Conservation (phyloP, 2,797 vertebrate species). For the Rhynchonycteris naso region DNA sequence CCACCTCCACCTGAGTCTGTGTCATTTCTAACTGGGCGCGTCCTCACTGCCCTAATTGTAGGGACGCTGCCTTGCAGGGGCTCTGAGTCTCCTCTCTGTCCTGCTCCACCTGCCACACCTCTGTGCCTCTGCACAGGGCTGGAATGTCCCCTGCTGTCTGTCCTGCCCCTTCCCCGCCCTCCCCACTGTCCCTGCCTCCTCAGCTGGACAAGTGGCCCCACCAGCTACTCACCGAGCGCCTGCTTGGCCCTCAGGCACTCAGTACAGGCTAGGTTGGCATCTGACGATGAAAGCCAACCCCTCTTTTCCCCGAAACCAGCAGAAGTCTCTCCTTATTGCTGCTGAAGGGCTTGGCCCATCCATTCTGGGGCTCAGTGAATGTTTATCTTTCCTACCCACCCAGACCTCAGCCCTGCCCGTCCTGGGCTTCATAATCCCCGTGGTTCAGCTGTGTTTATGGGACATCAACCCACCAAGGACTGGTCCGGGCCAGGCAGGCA, state of each 20-base stretch:
- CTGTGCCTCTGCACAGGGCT: accelerated
- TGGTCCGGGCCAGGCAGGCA: accelerated
- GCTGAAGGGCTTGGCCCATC: accelerated
- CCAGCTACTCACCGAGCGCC: neutral
- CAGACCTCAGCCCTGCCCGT: accelerated
- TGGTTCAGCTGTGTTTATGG: accelerated
- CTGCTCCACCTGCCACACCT: neutral
- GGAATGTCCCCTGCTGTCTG: neutral
- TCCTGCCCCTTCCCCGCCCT: accelerated
- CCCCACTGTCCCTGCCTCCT: neutral
- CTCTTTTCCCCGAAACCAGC: neutral
- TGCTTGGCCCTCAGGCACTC: neutral
- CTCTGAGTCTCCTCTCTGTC: neutral
- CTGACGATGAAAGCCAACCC: too few relatives aligned
- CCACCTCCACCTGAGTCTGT: accelerated
- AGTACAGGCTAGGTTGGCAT: neutral
- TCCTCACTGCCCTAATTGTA: constrained; percentile 3
- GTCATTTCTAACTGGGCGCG: neutral
- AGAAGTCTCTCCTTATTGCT: neutral
- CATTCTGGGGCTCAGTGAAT: accelerated
- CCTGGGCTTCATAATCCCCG: neutral
- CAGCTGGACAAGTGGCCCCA: neutral
- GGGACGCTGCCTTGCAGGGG: neutral
- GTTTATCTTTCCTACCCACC: too few relatives aligned
- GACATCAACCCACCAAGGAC: neutral